Conservation (phyloP, 1,140 invertebrate species). For the Lepidotrigona ventralis region DNA sequence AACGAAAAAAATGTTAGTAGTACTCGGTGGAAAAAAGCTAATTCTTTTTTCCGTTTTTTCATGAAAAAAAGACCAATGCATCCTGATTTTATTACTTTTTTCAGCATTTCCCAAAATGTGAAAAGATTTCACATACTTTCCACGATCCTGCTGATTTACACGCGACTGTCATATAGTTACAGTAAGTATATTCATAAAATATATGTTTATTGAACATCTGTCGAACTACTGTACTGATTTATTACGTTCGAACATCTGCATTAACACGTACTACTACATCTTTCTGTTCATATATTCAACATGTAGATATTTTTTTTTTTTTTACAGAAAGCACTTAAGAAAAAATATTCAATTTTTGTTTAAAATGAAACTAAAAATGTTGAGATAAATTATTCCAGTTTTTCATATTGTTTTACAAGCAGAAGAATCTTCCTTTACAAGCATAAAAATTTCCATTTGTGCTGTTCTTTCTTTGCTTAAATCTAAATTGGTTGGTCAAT, state of each 20-base stretch:
- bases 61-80: no score
- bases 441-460: neutral
- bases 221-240: neutral
- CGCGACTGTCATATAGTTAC: neutral
- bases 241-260: no score
- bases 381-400: no score
- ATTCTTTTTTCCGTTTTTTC: no score
- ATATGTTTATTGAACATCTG: neutral
- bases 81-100: no score
- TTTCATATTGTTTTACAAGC: no score
- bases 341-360: no score
- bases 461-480: no score
- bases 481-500: no score
- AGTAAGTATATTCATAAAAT: neutral
- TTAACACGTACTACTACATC: neutral
- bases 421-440: neutral
- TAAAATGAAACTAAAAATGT: no score
- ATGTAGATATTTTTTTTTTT: neutral
- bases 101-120: neutral
- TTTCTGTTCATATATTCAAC: neutral
- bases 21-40: neutral
- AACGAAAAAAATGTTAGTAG: neutral
- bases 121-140: neutral
- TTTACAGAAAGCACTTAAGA: neutral
- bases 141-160: neutral